These are phyloP conservation scores for Anagyrus pseudococci DNA, from an alignment of 2,888 invertebrate species.

Conservation along the genomic window DNA sequence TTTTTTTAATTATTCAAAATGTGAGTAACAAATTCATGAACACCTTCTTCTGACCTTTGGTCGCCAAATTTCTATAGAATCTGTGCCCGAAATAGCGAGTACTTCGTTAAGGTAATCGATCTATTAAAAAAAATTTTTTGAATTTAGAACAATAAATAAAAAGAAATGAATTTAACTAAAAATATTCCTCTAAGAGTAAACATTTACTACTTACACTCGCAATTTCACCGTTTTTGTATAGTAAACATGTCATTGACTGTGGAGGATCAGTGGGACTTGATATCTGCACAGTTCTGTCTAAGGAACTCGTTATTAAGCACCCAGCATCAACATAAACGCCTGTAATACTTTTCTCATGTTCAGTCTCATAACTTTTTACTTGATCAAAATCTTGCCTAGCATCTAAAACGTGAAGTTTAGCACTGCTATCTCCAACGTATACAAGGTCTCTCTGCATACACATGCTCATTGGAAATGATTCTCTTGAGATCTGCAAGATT, in stretches of 20 bases:
- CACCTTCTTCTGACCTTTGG: slow-evolving; percentile 40
- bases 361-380: slow-evolving; percentile 49
- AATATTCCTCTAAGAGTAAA: slow-evolving; percentile 2
- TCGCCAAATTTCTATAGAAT: slow-evolving; percentile 54
- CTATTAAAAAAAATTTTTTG: slow-evolving; percentile 42
- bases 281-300: slow-evolving; percentile 55
- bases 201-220: slow-evolving; percentile 49
- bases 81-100: slow-evolving; percentile 53
- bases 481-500: slow-evolving; percentile 49
- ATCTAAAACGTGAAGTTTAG: slow-evolving; percentile 51
- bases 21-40: slow-evolving; percentile 24
- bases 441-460: slow-evolving; percentile 48
- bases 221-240: slow-evolving; percentile 50
- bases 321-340: slow-evolving; percentile 53
- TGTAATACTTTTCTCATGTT: slow-evolving; percentile 54
- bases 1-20: slow-evolving; percentile 31
- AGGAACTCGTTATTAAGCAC: slow-evolving; percentile 56
- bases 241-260: slow-evolving; percentile 44
- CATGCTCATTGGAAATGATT: slow-evolving; percentile 55
- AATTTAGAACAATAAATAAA: slow-evolving; percentile 15
- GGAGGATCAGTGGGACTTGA: slow-evolving; percentile 58
- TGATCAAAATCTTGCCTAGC: slow-evolving; percentile 48
- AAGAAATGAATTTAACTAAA: slow-evolving; percentile 6
- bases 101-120: slow-evolving; percentile 54
- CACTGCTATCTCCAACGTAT: slow-evolving; percentile 53